Conservation (phyloP, 1,140 invertebrate species). For the Papilio dardanus region DNA sequence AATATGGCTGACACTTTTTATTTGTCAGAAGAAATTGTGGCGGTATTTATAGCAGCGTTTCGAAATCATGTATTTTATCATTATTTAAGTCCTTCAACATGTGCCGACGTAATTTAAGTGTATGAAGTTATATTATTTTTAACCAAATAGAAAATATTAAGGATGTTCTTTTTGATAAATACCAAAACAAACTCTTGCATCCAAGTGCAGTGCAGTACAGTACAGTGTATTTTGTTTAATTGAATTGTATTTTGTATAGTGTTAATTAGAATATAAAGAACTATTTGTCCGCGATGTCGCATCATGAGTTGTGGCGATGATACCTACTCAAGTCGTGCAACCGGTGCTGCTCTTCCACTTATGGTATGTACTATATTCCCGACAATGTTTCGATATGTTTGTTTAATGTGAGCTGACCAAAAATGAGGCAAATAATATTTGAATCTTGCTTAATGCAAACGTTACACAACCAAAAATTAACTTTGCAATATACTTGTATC, state of each 20-base stretch:
- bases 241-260: slow-evolving; percentile 28
- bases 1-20: slow-evolving; percentile 35
- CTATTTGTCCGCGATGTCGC: slow-evolving; percentile 60
- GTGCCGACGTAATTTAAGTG: slow-evolving; percentile 35
- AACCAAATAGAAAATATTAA: slow-evolving; percentile 8
- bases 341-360: slow-evolving; percentile 59
- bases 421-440: neutral
- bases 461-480: neutral
- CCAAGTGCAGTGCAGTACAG: slow-evolving; percentile 40
- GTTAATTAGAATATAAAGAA: slow-evolving; percentile 29
- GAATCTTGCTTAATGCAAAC: neutral
- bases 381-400: neutral
- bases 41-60: slow-evolving; percentile 24
- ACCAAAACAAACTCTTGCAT: slow-evolving; percentile 43
- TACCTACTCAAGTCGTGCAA: slow-evolving; percentile 50
- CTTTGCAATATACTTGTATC: neutral
- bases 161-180: neutral
- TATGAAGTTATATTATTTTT: neutral
- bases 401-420: neutral
- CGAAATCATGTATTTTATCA: slow-evolving; percentile 14
- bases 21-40: slow-evolving; percentile 35
- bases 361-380: slow-evolving; percentile 57
- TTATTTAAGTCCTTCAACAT: slow-evolving; percentile 28
- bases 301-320: slow-evolving; percentile 73
- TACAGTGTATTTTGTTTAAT: slow-evolving; percentile 42